A percentile compares a stretch with the other conserved stretches of the same genome.
Evolutionary conservation across 2,113 vertebrate species (phyloP).

Genomic region (Paraplagusia blochii): DNA sequence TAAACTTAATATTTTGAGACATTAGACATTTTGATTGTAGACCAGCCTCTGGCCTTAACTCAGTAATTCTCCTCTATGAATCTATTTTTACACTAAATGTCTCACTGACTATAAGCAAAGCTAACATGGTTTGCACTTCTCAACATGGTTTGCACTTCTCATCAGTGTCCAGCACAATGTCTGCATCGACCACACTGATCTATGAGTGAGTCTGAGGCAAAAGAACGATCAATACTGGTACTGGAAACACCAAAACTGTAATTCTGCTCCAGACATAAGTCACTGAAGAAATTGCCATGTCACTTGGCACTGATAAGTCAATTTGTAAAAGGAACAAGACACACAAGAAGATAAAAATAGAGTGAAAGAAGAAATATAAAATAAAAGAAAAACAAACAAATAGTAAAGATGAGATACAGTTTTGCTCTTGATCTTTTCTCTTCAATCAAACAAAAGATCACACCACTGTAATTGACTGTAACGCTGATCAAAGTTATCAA

Average conservation of each 20-base stretch:
- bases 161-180: constrained; percentile 43
- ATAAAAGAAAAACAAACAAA: not conserved
- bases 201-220: constrained; percentile 53
- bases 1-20: too few species aligned
- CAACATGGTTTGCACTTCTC: constrained; percentile 52
- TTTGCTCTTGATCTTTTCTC: too few species aligned
- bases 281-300: constrained; percentile 31
- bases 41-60: too few species aligned
- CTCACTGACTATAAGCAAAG: constrained; percentile 61
- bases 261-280: constrained; percentile 38
- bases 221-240: constrained; percentile 44
- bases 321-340: not conserved
- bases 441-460: too few species aligned
- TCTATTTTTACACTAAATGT: constrained; percentile 59
- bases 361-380: not conserved
- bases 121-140: constrained; percentile 46
- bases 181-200: constrained; percentile 57
- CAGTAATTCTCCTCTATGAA: constrained; percentile 28
- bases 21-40: too few species aligned
- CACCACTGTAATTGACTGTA: too few species aligned
- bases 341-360: not conserved
- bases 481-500: too few species aligned
- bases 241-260: constrained; percentile 10
- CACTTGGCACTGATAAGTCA: constrained; percentile 26
- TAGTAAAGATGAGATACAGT: too few species aligned